Base-by-base conservation (phyloP, 2,797 vertebrate species). In the Tragopan temminckii region DNA sequence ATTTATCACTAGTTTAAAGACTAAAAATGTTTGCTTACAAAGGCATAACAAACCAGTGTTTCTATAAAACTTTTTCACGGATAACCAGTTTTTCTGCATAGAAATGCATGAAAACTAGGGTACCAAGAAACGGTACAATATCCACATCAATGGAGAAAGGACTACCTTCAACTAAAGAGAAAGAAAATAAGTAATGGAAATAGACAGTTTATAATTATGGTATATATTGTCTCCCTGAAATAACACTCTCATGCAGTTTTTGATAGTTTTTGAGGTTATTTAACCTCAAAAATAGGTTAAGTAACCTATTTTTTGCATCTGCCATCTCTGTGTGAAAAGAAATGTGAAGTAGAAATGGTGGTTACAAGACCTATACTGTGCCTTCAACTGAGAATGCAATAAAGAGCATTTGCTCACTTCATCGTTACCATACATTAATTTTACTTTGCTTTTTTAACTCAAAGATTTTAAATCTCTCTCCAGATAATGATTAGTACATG, bases 41-140 rank as follows among this genome's bases (percentile, higher is more conserved):
- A 64, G 0, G 0, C 2, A 43, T 42, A 68, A 24, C 1, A 70
- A 71, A 31, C 0, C 63, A 33, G 29, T 17, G 27, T 58, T 68
- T 79, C 61, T 35, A 67, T 71, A 29, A 58, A 88, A 81, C 1
- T 36, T 7, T 72, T 78, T 78, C 64, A 40, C 48, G 15, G 19
- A 23, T 76, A 57, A 83, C 3, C 7, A 8, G 5, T 42, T 86
- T 81, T 75, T 89, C 82, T 64, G 7, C 76, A 12, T 57, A 35
- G 5, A 72, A 62, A 19, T 46, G 11, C 10, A n/a, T 38, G 3
- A 83, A 83, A 85, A 19, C 36, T 31, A 64, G 2, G 6, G 25
- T 70, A 52, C 11, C 5, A 71, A 15, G 45, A 83, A 82, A 85
- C 15, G 4, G 31, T 42, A 67, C 64, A 90, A 52, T 3, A 59